phyloP scores from a whole-genome alignment of 2,113 vertebrate species.

The human (Homo sapiens) region DNA sequence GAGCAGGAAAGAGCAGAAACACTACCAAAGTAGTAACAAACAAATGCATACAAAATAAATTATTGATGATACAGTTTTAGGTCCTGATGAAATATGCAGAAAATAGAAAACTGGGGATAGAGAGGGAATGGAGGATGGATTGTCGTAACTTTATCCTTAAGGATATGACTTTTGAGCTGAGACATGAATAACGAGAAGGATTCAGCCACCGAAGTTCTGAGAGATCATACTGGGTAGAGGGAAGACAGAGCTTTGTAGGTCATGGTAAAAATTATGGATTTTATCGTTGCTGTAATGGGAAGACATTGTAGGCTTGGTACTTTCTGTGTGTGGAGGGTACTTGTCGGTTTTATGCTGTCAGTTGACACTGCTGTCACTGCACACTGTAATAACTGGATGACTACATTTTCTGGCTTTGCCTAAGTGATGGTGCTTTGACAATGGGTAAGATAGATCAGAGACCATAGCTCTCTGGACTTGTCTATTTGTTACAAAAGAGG shows the following conservation, averaged over 20 bases:
- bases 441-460: rapidly evolving
- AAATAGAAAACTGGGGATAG: not conserved
- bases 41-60: not conserved
- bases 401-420: rapidly evolving
- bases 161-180: not conserved
- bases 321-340: not conserved
- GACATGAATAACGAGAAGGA: rapidly evolving
- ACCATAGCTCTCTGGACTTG: rapidly evolving
- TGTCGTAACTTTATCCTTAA: too few relatives aligned
- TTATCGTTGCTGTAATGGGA: not conserved
- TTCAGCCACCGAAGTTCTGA: not conserved
- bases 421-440: not conserved
- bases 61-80: not conserved
- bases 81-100: not conserved
- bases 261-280: rapidly evolving
- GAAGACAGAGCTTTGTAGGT: not conserved
- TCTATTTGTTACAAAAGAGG: too few relatives aligned
- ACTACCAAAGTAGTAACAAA: not conserved
- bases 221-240: rapidly evolving
- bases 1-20: not conserved
- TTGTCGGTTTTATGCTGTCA: not conserved
- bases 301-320: not conserved
- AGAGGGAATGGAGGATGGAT: rapidly evolving
- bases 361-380: rapidly evolving
- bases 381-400: too few relatives aligned